Conservation (phyloP, 2,888 invertebrate species). For the Apamea sordens region DNA sequence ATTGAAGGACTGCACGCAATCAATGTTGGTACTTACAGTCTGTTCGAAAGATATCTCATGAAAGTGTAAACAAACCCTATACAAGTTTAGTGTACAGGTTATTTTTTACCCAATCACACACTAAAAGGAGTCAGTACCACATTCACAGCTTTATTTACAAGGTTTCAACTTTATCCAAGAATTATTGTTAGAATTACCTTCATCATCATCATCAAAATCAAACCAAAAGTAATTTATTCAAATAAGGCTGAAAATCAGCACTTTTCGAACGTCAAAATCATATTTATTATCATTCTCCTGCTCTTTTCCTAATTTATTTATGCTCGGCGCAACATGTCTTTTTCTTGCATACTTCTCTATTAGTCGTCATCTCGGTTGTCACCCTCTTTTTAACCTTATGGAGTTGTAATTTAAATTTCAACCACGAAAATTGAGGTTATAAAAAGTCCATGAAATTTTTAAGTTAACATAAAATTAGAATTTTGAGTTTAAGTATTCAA, state of each 20-base stretch:
- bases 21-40: not conserved
- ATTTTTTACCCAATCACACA: not conserved
- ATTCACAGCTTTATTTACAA: not conserved
- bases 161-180: not conserved
- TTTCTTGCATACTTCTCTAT: no score
- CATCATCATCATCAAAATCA: no score
- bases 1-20: slow-evolving; percentile 57
- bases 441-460: no score
- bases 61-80: not conserved
- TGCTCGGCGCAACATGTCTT: no score
- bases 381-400: not conserved
- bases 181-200: not conserved
- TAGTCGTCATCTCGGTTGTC: no score
- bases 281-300: no score
- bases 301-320: no score
- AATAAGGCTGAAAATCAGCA: no score
- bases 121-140: not conserved
- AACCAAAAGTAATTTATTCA: no score
- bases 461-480: not conserved
- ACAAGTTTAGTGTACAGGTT: no score
- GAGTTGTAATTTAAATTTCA: not conserved
- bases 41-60: not conserved
- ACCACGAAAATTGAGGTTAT: not conserved
- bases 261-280: no score
- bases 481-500: not conserved